Evolutionary conservation across 2,113 vertebrate species (phyloP).

Genomic region (Bufo gargarizans): DNA sequence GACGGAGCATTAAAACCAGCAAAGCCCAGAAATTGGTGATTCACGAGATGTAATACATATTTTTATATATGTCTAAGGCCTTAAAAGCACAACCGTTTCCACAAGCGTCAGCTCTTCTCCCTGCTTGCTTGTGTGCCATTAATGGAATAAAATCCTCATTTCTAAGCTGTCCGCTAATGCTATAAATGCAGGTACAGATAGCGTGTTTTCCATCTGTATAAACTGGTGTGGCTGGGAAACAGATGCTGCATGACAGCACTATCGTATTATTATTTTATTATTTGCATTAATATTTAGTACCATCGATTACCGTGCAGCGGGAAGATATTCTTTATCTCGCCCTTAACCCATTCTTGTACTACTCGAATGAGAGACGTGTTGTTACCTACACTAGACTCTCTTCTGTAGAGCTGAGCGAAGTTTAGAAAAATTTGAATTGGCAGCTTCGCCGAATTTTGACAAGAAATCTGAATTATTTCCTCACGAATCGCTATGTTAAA

Average conservation of each 20-base stretch:
- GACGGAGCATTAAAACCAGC: not conserved
- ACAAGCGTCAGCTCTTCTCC: not conserved
- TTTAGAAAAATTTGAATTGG: too few species aligned
- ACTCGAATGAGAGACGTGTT: not conserved
- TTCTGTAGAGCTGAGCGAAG: too few species aligned
- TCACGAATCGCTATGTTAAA: too few species aligned
- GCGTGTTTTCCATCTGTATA: not conserved
- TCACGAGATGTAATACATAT: not conserved
- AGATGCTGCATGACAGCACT: constrained; percentile 33
- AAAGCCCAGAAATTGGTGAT: not conserved
- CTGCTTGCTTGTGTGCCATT: not conserved
- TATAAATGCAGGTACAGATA: not conserved
- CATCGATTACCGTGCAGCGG: constrained; percentile 41
- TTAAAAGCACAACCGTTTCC: constrained; percentile 19
- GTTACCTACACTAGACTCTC: not conserved
- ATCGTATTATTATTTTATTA: constrained; percentile 51
- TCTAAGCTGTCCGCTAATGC: constrained; percentile 17
- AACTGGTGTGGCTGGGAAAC: constrained; percentile 18
- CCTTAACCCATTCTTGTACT: not conserved
- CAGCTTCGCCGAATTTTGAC: too few species aligned
- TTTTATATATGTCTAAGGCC: not conserved
- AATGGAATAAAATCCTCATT: constrained; percentile 20
- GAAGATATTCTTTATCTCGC: constrained; percentile 14
- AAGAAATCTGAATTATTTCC: too few species aligned
- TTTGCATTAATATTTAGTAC: constrained; percentile 50